Conservation (phyloP, 1,140 invertebrate genomes). For the Dendroctonus ponderosae region DNA sequence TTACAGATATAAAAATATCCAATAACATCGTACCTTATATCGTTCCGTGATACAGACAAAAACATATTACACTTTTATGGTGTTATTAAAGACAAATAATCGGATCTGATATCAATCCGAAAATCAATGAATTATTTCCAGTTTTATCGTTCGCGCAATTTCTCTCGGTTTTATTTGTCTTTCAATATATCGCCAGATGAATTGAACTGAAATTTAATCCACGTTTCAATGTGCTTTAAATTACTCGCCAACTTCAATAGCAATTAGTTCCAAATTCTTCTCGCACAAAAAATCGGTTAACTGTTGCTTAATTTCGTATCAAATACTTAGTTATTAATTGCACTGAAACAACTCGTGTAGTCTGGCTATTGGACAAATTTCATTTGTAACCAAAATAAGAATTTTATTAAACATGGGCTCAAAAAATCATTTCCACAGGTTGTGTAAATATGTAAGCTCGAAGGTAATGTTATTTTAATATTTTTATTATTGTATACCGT, state of each 20-base stretch:
- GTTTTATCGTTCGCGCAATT: conserved; percentile 17
- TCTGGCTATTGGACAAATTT: no score
- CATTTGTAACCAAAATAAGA: no score
- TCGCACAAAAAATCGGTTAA: no score
- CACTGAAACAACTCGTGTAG: no score
- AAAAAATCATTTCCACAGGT: neutral
- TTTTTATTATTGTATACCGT: conserved; percentile 12
- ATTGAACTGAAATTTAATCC: no score
- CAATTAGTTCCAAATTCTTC: no score
- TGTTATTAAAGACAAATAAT: conserved; percentile 29
- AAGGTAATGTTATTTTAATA: conserved; percentile 18
- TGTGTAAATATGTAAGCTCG: conserved; percentile 1
- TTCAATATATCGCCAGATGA: no score
- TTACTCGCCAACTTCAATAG: no score
- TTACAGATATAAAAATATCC: conserved; percentile 9
- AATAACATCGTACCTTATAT: conserved; percentile 11
- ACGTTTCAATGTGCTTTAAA: no score
- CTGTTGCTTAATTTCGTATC: no score
- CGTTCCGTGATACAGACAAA: neutral
- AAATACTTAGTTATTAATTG: no score
- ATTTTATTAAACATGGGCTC: no score
- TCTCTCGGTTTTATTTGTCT: neutral
- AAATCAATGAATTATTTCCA: conserved; percentile 27
- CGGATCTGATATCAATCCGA: conserved; percentile 13
- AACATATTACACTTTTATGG: conserved; percentile 20